Evolutionary conservation across 2,888 invertebrate species (phyloP).

Genomic region (Scelioninae gen. 1): DNA sequence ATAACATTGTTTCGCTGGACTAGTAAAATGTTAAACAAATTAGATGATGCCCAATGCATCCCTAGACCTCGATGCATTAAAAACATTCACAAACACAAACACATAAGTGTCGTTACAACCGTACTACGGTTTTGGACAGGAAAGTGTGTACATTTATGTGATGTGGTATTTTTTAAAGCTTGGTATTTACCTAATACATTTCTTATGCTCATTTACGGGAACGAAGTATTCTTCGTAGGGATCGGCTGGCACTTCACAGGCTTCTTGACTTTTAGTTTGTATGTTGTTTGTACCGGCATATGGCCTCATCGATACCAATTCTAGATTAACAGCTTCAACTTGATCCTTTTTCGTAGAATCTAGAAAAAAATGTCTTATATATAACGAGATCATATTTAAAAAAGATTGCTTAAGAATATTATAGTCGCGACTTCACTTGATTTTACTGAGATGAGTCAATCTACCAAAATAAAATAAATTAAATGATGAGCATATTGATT

Average conservation of each 20-base stretch:
- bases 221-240: conserved; percentile 94
- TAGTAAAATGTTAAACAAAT: conserved; percentile 71
- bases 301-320: conserved; percentile 90
- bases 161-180: neutral
- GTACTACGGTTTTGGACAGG: conserved; percentile 12
- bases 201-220: conserved; percentile 93
- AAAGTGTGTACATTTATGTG: conserved; percentile 33
- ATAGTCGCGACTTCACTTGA: too few species aligned
- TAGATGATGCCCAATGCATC: conserved; percentile 48
- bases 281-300: conserved; percentile 86
- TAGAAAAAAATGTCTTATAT: conserved; percentile 44
- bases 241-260: conserved; percentile 86
- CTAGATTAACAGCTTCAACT: conserved; percentile 91
- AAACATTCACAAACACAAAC: conserved; percentile 56
- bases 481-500: too few species aligned
- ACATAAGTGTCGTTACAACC: conserved; percentile 31
- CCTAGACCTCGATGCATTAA: conserved; percentile 23
- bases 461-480: too few species aligned
- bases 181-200: conserved; percentile 90
- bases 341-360: conserved; percentile 82
- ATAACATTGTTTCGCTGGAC: conserved; percentile 66
- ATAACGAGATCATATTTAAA: too few species aligned
- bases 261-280: conserved; percentile 83
- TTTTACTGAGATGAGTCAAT: too few species aligned
- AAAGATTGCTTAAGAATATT: too few species aligned